Evolutionary conservation across 2,113 vertebrate species (phyloP).

Genomic region (Myodes glareolus): DNA sequence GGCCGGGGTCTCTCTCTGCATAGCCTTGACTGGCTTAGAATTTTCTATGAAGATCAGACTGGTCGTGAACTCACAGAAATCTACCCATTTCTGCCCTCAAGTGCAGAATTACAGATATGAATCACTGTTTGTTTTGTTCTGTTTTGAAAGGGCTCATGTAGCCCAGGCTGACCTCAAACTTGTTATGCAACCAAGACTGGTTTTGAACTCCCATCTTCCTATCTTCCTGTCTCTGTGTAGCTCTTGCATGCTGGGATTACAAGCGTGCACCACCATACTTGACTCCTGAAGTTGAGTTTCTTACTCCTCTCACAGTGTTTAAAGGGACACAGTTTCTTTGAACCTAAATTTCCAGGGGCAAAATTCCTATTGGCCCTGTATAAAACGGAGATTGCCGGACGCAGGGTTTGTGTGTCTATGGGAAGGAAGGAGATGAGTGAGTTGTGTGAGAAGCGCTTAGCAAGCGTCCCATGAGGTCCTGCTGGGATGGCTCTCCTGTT

Average conservation of each 20-base stretch:
- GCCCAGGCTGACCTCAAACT: background rate
- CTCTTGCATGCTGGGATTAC: background rate
- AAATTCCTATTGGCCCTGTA: background rate
- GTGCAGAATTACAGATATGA: too few relatives aligned
- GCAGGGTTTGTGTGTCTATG: background rate
- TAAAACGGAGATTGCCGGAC: background rate
- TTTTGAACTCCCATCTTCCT: background rate
- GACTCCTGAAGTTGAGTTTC: background rate
- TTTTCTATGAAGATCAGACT: background rate
- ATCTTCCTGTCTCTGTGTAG: background rate
- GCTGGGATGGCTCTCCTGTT: background rate
- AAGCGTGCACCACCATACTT: background rate
- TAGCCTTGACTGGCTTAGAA: background rate
- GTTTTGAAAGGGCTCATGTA: background rate
- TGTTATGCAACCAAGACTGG: background rate
- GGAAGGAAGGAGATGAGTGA: background rate
- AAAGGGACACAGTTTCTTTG: background rate
- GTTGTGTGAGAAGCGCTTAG: too few relatives aligned
- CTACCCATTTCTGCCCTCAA: background rate
- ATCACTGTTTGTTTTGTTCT: background rate
- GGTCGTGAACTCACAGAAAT: background rate
- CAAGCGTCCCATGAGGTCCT: background rate
- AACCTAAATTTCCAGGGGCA: background rate
- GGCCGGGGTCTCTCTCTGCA: background rate
- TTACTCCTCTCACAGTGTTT: background rate